These are phyloP conservation scores for Pseudopipra pipra DNA, from an alignment of 2,113 vertebrate species.

Conservation along the genomic window DNA sequence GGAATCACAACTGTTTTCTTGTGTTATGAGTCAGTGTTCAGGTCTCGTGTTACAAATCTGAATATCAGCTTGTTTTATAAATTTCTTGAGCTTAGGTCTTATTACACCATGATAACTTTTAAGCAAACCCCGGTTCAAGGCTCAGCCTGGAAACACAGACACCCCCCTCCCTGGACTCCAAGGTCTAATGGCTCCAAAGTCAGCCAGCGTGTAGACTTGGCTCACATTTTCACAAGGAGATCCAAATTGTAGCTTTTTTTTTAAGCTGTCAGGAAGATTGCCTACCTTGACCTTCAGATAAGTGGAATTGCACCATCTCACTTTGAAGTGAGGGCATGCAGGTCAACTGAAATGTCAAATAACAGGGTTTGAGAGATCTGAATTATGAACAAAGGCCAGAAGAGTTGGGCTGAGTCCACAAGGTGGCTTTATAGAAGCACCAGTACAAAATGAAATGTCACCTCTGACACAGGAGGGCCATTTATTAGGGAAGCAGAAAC, in stretches of 20 bases:
- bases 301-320: conserved; percentile 17
- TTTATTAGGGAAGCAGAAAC: conserved; percentile 2
- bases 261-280: conserved; percentile 21
- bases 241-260: conserved; percentile 17
- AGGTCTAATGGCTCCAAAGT: conserved; percentile 8
- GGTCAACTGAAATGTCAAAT: conserved; percentile 11
- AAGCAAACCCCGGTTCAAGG: neutral
- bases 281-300: conserved; percentile 41
- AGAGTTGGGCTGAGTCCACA: neutral
- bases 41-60: neutral
- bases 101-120: neutral
- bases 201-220: neutral
- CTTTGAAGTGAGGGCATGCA: conserved; percentile 24
- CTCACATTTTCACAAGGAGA: conserved; percentile 12
- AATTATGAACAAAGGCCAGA: conserved; percentile 35
- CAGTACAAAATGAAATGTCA: neutral
- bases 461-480: neutral
- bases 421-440: neutral
- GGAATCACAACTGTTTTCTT: neutral
- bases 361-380: conserved; percentile 9
- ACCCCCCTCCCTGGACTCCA: neutral
- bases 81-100: neutral
- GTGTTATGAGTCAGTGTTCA: neutral
- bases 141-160: neutral
- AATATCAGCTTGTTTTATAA: neutral